A percentile compares a stretch with the other conserved stretches of the same genome.
Conservation (phyloP, 1,140 invertebrate genomes). For the Liolophura sinensis region DNA sequence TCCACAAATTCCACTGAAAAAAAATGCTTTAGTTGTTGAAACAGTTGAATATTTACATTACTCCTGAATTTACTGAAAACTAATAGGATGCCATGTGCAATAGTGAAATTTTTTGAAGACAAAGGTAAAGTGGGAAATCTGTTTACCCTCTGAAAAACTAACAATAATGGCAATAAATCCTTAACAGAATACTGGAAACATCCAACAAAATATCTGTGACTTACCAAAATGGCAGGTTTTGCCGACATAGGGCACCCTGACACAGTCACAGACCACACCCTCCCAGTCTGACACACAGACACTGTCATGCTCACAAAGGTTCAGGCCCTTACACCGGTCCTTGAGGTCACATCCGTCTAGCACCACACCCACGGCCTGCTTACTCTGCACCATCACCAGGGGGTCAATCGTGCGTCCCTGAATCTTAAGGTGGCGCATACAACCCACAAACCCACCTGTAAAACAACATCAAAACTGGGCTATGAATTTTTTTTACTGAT, state of each 20-base stretch:
- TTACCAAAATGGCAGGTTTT: slow-evolving; percentile 91
- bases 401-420: slow-evolving; percentile 74
- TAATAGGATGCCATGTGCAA: too few relatives aligned
- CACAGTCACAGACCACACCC: slow-evolving; percentile 87
- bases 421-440: slow-evolving; percentile 85
- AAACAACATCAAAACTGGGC: too few relatives aligned
- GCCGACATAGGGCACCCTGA: slow-evolving; percentile 81
- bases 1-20: too few relatives aligned
- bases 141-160: too few relatives aligned
- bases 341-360: slow-evolving; percentile 89
- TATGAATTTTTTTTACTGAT: too few relatives aligned
- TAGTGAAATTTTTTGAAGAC: too few relatives aligned
- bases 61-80: too few relatives aligned
- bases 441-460: slow-evolving; percentile 77
- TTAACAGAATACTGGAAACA: too few relatives aligned
- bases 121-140: not conserved
- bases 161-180: too few relatives aligned
- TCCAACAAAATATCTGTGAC: slow-evolving; percentile 19
- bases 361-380: slow-evolving; percentile 77
- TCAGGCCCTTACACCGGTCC: slow-evolving; percentile 83
- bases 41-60: too few relatives aligned
- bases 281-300: slow-evolving; percentile 83
- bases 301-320: slow-evolving; percentile 89
- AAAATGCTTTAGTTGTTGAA: too few relatives aligned
- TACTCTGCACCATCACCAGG: slow-evolving; percentile 79